A percentile compares a stretch with the other conserved stretches of the same genome.
Evolutionary conservation across 2,797 vertebrate species (phyloP).

Genomic region (Lophotriccus pileatus): DNA sequence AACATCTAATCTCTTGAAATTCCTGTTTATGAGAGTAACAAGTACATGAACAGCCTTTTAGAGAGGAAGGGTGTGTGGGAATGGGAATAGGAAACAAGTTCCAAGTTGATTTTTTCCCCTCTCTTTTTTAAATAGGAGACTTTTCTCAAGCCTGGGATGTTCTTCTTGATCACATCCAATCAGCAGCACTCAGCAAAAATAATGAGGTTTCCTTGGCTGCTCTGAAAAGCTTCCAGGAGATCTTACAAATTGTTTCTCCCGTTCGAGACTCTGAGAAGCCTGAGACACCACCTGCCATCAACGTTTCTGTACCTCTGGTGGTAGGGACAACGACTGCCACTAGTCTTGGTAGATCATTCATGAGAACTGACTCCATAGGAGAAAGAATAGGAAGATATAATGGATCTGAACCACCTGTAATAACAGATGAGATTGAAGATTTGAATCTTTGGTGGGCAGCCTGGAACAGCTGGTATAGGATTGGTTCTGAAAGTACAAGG

Average conservation of each 20-base stretch:
- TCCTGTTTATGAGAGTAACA: not conserved
- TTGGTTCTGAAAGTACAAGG: constrained; percentile 94
- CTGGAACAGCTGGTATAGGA: constrained; percentile 96
- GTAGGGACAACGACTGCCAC: constrained; percentile 86
- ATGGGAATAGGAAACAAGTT: not conserved
- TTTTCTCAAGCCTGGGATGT: constrained; percentile 98
- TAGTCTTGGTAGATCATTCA: constrained; percentile 86
- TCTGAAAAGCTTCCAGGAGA: constrained; percentile 98
- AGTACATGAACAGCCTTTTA: not conserved
- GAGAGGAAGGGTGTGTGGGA: not conserved
- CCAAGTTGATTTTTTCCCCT: not conserved
- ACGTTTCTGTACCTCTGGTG: constrained; percentile 87
- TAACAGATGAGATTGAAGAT: constrained; percentile 90
- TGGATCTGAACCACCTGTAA: constrained; percentile 77
- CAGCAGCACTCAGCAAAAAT: constrained; percentile 98
- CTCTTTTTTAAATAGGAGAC: constrained; percentile 80
- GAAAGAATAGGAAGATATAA: constrained; percentile 88
- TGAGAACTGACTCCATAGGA: constrained; percentile 91
- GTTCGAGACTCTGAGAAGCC: constrained; percentile 88
- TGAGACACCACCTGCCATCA: constrained; percentile 87
- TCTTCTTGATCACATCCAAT: constrained; percentile 96
- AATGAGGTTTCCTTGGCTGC: constrained; percentile 98
- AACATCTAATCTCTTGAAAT: not conserved
- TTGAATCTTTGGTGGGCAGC: constrained; percentile 97
- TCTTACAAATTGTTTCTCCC: constrained; percentile 94